A percentile compares a stretch with the other conserved stretches of the same genome.
These are phyloP conservation scores for Ficedula albicollis DNA, from an alignment of 2,797 vertebrate species.

Conservation along the genomic window DNA sequence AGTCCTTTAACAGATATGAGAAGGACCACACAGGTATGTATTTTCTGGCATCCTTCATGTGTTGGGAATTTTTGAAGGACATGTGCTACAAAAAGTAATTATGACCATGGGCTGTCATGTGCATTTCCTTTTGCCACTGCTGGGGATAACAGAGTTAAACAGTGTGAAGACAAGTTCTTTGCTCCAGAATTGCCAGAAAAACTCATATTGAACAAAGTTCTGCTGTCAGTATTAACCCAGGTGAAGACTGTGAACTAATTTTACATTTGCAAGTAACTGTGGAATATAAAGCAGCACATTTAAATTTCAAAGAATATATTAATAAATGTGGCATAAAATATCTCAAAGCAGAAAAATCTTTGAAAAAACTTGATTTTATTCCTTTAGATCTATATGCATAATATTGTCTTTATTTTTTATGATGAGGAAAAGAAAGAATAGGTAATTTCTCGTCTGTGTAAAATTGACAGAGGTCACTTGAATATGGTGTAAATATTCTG, in stretches of 20 bases:
- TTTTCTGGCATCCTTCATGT: not conserved
- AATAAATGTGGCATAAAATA: not conserved
- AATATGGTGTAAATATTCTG: conserved; percentile 8
- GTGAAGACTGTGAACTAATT: not conserved
- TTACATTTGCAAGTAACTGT: not conserved
- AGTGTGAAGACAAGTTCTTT: not conserved
- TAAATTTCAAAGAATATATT: not conserved
- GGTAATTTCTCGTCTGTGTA: not conserved
- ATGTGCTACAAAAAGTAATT: not conserved
- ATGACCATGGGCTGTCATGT: not conserved
- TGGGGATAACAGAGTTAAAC: not conserved
- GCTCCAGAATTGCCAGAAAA: not conserved
- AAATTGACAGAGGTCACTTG: not conserved
- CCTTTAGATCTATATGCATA: not conserved
- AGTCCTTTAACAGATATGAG: not conserved
- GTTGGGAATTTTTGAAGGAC: not conserved
- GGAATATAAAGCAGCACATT: not conserved
- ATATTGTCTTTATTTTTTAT: not conserved
- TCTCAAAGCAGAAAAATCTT: not conserved
- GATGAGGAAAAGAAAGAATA: not conserved
- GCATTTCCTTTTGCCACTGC: not conserved
- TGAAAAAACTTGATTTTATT: not conserved
- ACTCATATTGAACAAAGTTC: not conserved
- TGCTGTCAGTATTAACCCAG: not conserved
- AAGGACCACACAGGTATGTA: not conserved